These are phyloP conservation scores for Imbricaverruca yamaguchii DNA, from an alignment of 2,888 invertebrate species.

Conservation along the genomic window DNA sequence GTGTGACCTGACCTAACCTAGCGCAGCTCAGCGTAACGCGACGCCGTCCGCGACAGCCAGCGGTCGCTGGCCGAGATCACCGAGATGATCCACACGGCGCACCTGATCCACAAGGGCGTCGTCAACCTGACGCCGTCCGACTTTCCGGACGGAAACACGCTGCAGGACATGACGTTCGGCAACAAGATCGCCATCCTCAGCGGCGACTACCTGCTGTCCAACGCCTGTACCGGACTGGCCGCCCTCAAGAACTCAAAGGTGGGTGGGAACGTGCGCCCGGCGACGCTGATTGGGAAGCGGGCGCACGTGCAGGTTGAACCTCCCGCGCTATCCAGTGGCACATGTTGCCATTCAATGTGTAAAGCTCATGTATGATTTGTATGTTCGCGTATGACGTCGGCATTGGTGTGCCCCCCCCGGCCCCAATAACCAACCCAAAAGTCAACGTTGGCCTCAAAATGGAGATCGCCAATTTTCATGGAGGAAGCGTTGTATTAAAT, in stretches of 20 bases:
- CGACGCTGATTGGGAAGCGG: too few species aligned
- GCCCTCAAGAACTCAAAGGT: slow-evolving; percentile 56
- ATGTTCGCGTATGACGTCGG: too few species aligned
- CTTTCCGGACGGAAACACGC: slow-evolving; percentile 51
- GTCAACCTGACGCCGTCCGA: slow-evolving; percentile 59
- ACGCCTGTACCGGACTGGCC: slow-evolving; percentile 79
- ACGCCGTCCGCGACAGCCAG: slow-evolving; percentile 50
- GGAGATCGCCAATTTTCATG: too few species aligned
- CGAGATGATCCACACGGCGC: slow-evolving; percentile 90
- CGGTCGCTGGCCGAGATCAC: slow-evolving; percentile 87
- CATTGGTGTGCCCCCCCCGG: too few species aligned
- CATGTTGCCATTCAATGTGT: too few species aligned
- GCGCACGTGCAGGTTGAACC: too few species aligned
- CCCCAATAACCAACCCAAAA: too few species aligned
- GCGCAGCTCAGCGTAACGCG: neutral
- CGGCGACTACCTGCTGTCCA: slow-evolving; percentile 80
- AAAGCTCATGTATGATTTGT: too few species aligned
- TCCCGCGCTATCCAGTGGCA: too few species aligned
- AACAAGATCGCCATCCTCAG: slow-evolving; percentile 90
- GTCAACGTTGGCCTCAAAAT: too few species aligned
- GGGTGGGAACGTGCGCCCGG: slow-evolving; percentile 26
- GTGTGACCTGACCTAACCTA: neutral
- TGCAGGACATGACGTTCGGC: slow-evolving; percentile 80
- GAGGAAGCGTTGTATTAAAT: too few species aligned
- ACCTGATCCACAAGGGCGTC: slow-evolving; percentile 78